A percentile compares a stretch with the other conserved stretches of the same genome.
Evolutionary conservation across 2,888 invertebrate genomes (phyloP).

Genomic region (Hydriomena furcata): DNA sequence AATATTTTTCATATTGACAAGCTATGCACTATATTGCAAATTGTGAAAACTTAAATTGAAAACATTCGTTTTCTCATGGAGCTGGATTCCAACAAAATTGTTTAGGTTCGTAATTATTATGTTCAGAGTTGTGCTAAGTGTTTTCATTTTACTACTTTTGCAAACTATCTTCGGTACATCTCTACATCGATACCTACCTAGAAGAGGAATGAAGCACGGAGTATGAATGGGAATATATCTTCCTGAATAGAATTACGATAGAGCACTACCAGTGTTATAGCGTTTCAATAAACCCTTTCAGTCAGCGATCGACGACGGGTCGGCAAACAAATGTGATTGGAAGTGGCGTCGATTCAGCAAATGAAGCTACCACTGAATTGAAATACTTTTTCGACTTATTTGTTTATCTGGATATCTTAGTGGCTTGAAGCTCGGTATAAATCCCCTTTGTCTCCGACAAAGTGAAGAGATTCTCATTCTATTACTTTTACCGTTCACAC

Average conservation of each 20-base stretch:
- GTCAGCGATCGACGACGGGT: slow-evolving; percentile 15
- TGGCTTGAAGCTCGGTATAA: slow-evolving; percentile 5
- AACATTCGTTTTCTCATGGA: slow-evolving; percentile 7
- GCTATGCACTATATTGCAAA: neutral
- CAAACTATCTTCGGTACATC: neutral
- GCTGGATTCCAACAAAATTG: no score
- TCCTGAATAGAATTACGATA: slow-evolving; percentile 24
- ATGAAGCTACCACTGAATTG: slow-evolving; percentile 19
- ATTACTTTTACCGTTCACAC: neutral
- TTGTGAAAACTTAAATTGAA: slow-evolving; percentile 16
- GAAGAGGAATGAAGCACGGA: slow-evolving; percentile 20
- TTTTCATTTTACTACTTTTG: neutral
- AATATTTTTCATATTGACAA: neutral
- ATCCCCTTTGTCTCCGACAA: slow-evolving; percentile 10
- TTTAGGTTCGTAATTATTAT: neutral
- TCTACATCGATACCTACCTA: neutral
- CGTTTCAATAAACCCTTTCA: slow-evolving; percentile 25
- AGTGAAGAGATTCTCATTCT: slow-evolving; percentile 6
- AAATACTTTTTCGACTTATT: slow-evolving; percentile 18
- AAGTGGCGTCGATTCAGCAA: slow-evolving; percentile 20
- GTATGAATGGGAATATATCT: slow-evolving; percentile 16
- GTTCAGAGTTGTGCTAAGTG: neutral
- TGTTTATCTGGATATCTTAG: slow-evolving; percentile 3
- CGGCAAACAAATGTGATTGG: slow-evolving; percentile 26
- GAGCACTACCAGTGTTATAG: slow-evolving; percentile 19